Percentiles rank a stretch among this genome's conserved stretches.
phyloP scores from a whole-genome alignment of 2,113 vertebrate species.

The Eulacestoma nigropectus region DNA sequence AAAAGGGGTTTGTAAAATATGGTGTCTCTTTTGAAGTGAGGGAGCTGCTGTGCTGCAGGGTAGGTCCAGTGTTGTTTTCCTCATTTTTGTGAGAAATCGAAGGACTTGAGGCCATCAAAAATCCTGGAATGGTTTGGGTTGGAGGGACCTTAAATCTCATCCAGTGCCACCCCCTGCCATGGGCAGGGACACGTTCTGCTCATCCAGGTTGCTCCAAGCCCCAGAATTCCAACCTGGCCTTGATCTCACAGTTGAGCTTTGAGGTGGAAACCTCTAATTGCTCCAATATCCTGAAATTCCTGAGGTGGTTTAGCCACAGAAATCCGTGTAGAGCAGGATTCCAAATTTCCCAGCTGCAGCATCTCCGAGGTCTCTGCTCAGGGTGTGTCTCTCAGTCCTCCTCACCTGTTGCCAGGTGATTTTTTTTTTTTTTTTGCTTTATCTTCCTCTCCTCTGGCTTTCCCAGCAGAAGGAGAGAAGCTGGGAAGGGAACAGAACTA shows the following conservation, averaged over 20 bases:
- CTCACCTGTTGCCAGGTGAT: not conserved
- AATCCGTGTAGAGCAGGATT: accelerated
- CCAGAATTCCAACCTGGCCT: not conserved
- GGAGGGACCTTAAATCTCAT: not conserved
- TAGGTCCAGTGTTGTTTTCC: not conserved
- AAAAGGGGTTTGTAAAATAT: not conserved
- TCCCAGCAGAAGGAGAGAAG: not conserved
- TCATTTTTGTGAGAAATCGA: not conserved
- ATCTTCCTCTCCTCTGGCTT: not conserved
- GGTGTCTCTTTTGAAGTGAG: not conserved
- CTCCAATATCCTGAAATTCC: not conserved
- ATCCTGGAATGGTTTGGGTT: not conserved
- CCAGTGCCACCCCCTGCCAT: not conserved
- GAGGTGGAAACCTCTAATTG: not conserved
- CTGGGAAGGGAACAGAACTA: not conserved
- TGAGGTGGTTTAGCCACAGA: accelerated
- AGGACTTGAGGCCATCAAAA: not conserved
- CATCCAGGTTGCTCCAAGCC: not conserved
- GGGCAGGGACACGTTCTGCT: not conserved
- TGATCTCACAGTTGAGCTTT: accelerated
- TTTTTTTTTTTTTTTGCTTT: not conserved
- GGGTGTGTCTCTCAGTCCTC: not conserved
- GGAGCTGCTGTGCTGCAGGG: not conserved
- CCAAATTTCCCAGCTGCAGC: not conserved
- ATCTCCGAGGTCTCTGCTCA: not conserved